Evolutionary conservation across 2,113 vertebrate genomes (phyloP).

Genomic region (Todiramphus chloris): DNA sequence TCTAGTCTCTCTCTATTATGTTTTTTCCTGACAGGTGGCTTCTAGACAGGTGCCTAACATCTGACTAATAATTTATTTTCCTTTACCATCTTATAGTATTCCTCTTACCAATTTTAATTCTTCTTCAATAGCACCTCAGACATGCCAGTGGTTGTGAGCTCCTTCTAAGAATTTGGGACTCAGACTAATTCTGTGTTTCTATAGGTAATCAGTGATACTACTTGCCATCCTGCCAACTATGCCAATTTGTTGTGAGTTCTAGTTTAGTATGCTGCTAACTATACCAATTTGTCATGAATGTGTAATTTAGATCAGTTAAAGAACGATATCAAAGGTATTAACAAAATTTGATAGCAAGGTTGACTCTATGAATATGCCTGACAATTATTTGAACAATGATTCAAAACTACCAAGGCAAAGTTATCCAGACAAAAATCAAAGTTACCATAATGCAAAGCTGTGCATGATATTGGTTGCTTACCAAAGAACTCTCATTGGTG

Average conservation of each 20-base stretch:
- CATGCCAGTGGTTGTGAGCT: background rate
- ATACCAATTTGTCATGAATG: fast-evolving
- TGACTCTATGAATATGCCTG: background rate
- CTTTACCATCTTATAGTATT: background rate
- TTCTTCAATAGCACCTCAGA: background rate
- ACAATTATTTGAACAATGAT: background rate
- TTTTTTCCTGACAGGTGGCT: background rate
- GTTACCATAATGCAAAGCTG: background rate
- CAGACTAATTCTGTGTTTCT: background rate
- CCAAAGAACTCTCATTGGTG: background rate
- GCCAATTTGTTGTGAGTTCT: background rate
- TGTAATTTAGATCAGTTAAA: background rate
- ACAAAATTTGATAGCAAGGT: background rate
- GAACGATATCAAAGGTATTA: background rate
- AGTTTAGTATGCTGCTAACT: background rate
- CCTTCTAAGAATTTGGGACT: background rate
- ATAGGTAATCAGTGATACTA: background rate
- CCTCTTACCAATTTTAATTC: background rate
- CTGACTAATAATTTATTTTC: background rate
- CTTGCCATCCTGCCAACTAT: background rate
- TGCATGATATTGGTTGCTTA: fast-evolving
- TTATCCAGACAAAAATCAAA: background rate
- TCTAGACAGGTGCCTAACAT: background rate
- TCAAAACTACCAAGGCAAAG: background rate
- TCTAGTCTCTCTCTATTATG: background rate